phyloP scores from a whole-genome alignment of 2,797 vertebrate genomes.

The Tokudaia tokunoshimensis region DNA sequence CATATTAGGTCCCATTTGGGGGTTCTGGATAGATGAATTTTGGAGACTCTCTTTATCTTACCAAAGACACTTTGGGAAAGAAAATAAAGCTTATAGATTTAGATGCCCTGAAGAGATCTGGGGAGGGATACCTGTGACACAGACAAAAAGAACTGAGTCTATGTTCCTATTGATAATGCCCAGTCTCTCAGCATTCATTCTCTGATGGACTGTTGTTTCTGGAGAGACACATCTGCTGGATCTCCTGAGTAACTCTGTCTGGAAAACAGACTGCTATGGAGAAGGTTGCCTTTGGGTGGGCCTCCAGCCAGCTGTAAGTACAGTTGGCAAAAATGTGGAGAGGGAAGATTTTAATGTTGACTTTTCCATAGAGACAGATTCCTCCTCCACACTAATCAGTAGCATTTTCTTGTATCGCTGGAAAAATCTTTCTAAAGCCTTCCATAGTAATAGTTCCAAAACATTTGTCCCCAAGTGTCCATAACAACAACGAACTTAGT shows the following conservation, averaged over 20 bases:
- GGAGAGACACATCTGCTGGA: background rate
- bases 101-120: background rate
- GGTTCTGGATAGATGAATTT: background rate
- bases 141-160: background rate
- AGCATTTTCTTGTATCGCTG: background rate
- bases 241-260: background rate
- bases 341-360: background rate
- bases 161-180: background rate
- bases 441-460: constrained; percentile 13
- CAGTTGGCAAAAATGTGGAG: fast-evolving
- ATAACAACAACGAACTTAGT: background rate
- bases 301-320: background rate
- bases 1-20: background rate
- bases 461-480: constrained; percentile 24
- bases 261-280: background rate
- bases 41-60: background rate
- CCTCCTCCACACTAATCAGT: background rate
- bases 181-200: background rate
- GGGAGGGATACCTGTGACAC: background rate
- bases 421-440: background rate
- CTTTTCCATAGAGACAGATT: background rate
- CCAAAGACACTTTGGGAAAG: background rate
- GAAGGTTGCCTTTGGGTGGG: background rate
- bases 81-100: background rate
- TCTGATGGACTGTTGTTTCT: background rate